Percentiles rank a stretch among this genome's conserved stretches.
Evolutionary conservation across 1,140 invertebrate species (phyloP).

Genomic region (Battus philenor): DNA sequence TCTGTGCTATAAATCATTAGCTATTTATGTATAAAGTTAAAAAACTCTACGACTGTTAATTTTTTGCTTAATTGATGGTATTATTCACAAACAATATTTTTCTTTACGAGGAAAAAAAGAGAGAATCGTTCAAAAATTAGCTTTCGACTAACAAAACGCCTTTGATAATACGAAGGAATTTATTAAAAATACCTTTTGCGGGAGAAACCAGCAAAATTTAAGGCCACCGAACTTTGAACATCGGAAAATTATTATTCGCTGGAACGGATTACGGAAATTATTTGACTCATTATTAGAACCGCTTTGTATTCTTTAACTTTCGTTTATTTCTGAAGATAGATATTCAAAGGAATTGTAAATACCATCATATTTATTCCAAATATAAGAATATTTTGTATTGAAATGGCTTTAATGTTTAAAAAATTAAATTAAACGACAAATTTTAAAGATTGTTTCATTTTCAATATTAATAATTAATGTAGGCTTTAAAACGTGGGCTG

Average conservation of each 20-base stretch:
- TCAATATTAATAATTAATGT: background rate
- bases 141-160: no score
- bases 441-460: background rate
- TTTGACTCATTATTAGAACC: slow-evolving; percentile 10
- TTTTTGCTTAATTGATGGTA: no score
- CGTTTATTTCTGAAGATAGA: no score
- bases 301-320: slow-evolving; percentile 8
- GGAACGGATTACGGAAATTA: slow-evolving; percentile 5
- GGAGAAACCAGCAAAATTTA: slow-evolving; percentile 1
- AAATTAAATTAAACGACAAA: background rate
- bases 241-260: slow-evolving; percentile 5
- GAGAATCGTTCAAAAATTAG: no score
- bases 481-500: background rate
- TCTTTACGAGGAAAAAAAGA: no score
- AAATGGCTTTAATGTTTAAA: background rate
- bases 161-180: no score
- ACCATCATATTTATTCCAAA: background rate
- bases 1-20: no score
- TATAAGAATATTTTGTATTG: background rate
- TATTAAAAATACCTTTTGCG: no score
- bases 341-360: slow-evolving; percentile 2
- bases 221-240: slow-evolving; percentile 4
- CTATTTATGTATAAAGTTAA: no score
- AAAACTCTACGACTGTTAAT: no score
- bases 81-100: no score